phyloP scores from a whole-genome alignment of 2,797 vertebrate species.

The Ibycter americanus region DNA sequence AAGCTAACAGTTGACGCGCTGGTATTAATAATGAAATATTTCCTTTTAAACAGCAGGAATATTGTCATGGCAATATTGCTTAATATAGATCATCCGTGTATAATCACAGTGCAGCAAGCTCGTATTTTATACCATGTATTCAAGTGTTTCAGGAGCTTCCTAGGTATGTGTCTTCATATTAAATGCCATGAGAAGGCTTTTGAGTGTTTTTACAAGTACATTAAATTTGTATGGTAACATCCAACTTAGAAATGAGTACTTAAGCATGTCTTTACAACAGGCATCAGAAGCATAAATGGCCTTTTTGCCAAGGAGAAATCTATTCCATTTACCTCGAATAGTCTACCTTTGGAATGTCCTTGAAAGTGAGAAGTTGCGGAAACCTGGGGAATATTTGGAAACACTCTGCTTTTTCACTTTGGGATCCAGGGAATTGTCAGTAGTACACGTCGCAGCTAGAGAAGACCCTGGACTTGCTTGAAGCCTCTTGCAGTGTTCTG shows the following conservation, averaged over 20 bases:
- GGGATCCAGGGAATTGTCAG: not conserved
- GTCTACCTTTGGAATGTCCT: not conserved
- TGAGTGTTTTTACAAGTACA: not conserved
- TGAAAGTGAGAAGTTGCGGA: not conserved
- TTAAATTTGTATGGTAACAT: not conserved
- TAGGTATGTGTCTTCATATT: not conserved
- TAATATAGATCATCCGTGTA: not conserved
- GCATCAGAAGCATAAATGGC: not conserved
- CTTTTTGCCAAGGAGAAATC: not conserved
- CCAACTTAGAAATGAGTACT: not conserved
- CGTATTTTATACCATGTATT: not conserved
- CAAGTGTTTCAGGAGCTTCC: not conserved
- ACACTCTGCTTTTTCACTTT: not conserved
- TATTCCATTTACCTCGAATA: not conserved
- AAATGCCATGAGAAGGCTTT: not conserved
- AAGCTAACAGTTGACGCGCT: not conserved
- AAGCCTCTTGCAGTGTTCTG: not conserved
- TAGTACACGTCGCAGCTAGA: not conserved
- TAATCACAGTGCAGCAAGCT: not conserved
- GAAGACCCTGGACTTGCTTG: not conserved
- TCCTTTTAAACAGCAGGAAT: not conserved
- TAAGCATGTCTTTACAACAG: not conserved
- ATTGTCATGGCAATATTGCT: not conserved
- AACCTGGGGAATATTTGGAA: not conserved
- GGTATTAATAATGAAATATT: not conserved